These are phyloP conservation scores for Latheticus oryzae DNA, from an alignment of 2,888 invertebrate species.

Conservation along the genomic window DNA sequence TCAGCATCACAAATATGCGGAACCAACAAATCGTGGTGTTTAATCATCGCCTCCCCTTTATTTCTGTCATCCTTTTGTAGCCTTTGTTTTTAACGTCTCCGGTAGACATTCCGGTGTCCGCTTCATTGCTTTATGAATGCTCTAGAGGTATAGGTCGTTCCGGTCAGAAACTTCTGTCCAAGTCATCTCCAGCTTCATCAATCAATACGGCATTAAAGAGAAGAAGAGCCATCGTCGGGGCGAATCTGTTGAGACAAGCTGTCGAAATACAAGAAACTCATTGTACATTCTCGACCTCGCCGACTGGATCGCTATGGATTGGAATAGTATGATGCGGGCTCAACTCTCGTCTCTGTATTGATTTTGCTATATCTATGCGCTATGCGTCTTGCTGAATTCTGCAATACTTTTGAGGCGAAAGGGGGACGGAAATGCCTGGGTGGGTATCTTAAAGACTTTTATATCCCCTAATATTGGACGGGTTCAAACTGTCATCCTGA, in stretches of 20 bases:
- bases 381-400: conserved; percentile 59
- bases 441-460: conserved; percentile 59
- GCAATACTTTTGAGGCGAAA: conserved; percentile 53
- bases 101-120: conserved; percentile 16
- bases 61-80: conserved; percentile 3
- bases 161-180: conserved; percentile 28
- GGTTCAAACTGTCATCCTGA: conserved; percentile 58
- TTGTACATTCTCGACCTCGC: conserved; percentile 54
- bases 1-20: background rate
- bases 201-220: conserved; percentile 42
- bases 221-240: conserved; percentile 31
- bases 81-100: conserved; percentile 16
- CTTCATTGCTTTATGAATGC: conserved; percentile 21
- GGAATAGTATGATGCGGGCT: conserved; percentile 58
- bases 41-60: background rate
- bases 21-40: background rate
- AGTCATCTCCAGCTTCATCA: conserved; percentile 39
- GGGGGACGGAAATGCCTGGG: conserved; percentile 41
- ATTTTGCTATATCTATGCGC: conserved; percentile 61
- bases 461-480: conserved; percentile 60
- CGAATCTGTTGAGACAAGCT: conserved; percentile 36
- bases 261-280: conserved; percentile 52
- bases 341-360: conserved; percentile 57
- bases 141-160: conserved; percentile 27
- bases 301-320: conserved; percentile 55